These are phyloP conservation scores for Nyctibius grandis DNA, from an alignment of 2,797 vertebrate species.

Conservation along the genomic window DNA sequence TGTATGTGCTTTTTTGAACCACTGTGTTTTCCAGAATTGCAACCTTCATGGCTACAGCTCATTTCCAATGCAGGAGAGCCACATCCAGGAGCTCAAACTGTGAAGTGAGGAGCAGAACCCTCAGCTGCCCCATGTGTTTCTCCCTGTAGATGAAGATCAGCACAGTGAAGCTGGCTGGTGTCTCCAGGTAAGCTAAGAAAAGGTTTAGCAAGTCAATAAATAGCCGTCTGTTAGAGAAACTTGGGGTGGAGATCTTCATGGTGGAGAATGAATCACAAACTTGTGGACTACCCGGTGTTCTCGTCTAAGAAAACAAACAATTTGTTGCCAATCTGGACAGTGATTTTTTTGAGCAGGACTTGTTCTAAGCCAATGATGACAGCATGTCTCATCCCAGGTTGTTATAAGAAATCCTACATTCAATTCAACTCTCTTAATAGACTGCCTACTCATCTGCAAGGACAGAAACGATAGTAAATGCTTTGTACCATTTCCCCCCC, in stretches of 20 bases:
- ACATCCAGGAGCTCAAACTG: background rate
- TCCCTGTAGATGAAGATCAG: constrained; percentile 74
- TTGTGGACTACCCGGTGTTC: background rate
- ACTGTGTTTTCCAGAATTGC: background rate
- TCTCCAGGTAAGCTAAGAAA: constrained; percentile 69
- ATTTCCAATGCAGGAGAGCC: background rate
- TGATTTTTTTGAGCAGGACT: background rate
- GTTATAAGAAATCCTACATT: background rate
- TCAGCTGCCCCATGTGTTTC: background rate
- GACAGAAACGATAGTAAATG: background rate
- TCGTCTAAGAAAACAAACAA: constrained; percentile 10
- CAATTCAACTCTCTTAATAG: background rate
- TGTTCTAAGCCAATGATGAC: background rate
- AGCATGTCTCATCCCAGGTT: background rate
- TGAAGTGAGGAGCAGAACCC: background rate
- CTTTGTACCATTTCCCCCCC: background rate
- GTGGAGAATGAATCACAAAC: constrained; percentile 1
- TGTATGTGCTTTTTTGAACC: background rate
- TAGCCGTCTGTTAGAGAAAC: background rate
- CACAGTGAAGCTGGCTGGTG: constrained; percentile 73
- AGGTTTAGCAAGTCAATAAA: background rate
- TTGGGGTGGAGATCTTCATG: background rate
- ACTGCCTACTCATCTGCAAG: background rate
- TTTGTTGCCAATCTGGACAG: background rate
- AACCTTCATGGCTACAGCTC: background rate